Percentiles rank a stretch among this genome's conserved stretches.
phyloP scores from a whole-genome alignment of 2,113 vertebrate genomes.

The Alaudala cheleensis region DNA sequence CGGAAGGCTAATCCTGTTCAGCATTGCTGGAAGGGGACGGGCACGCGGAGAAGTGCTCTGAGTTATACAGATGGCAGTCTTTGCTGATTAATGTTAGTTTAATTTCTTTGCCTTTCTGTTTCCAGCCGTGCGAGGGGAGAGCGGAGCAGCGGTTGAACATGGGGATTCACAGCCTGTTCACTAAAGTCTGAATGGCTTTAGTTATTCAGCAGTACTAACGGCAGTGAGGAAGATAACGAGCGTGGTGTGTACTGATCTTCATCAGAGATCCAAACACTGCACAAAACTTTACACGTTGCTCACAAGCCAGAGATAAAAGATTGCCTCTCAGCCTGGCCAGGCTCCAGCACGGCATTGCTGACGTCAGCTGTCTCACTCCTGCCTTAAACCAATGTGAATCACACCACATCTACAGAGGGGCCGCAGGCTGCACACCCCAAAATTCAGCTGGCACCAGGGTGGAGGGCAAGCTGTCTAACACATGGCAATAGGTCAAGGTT shows the following conservation, averaged over 20 bases:
- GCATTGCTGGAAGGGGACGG: conserved; percentile 61
- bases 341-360: neutral
- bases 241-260: neutral
- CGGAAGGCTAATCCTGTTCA: conserved; percentile 77
- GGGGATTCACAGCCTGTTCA: neutral
- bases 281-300: neutral
- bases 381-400: neutral
- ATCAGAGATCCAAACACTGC: neutral
- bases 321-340: neutral
- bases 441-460: neutral
- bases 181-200: conserved; percentile 7
- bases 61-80: conserved; percentile 66
- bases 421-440: neutral
- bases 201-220: neutral
- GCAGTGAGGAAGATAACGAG: neutral
- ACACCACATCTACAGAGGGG: no score
- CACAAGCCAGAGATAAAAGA: neutral
- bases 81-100: conserved; percentile 57
- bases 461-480: neutral
- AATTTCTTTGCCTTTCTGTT: conserved; percentile 65
- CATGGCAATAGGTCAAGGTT: neutral
- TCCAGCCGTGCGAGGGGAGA: conserved; percentile 9
- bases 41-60: conserved; percentile 50
- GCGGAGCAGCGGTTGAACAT: neutral
- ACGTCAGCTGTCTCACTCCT: fast-evolving